Base-by-base conservation (phyloP, 2,888 invertebrate genomes). In the Pachymerium ferrugineum region DNA sequence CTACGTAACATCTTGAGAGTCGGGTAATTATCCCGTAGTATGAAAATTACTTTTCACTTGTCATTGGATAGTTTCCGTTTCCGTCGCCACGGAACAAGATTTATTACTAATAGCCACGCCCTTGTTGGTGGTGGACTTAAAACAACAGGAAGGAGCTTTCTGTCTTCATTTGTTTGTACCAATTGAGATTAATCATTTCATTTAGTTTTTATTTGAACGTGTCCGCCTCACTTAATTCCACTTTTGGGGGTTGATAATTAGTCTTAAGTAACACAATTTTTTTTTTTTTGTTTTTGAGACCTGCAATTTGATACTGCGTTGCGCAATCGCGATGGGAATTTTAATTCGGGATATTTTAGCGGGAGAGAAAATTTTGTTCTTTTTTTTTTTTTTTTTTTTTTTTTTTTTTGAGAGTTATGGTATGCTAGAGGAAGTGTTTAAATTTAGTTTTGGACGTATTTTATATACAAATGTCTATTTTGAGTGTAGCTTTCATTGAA, bases 161-260 rank as follows among this genome's bases (percentile, higher is more conserved):
- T 16, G 47, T 47, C 47, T 12, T 47, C 47, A n/a, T 22, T 47
- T 19, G 47, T 47, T 8, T 47, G 25, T 25, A 1, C 62, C 62
- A 62, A 62, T 62, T 62, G 62, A 62, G 62, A 62, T 62, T 62
- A 62, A 62, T 62, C 47, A 54, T 54, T 54, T 19, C 47, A 54
- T 54, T 62, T 25, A 25, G 14, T 62, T 62, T 62, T 62, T 62
- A 62, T 62, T 62, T 62, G 62, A 62, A 62, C 62, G 62, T 62
- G 28, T 62, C 62, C 62, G 62, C 62, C 62, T 62, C 62, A 62
- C 62, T 62, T 62, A 62, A 62, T 62, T 62, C 62, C 62, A 62
- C 14, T 62, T 62, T 62, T 22, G 25, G 28, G 62, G 28, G 14
- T 62, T n/a, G 62, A 62, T 62, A 62, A 62, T 62, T 62, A 62